Conservation (phyloP, 2,113 vertebrate genomes). For the Tonatia bakeri region DNA sequence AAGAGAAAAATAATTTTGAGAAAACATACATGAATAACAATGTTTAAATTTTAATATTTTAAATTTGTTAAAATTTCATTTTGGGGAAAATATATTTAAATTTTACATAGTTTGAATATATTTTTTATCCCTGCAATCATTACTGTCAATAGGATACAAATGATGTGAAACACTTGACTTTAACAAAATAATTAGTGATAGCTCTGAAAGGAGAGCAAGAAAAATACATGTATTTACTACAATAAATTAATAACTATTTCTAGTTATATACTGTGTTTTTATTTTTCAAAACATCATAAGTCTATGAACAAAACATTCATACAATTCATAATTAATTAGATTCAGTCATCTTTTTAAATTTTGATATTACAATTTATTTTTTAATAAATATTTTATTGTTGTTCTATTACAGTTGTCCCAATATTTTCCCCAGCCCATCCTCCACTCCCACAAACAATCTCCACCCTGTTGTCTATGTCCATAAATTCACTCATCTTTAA, state of each 20-base stretch:
- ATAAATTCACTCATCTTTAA: neutral
- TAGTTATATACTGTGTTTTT: neutral
- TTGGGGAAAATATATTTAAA: neutral
- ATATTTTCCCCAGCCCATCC: too few relatives aligned
- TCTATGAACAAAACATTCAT: neutral
- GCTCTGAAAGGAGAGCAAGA: neutral
- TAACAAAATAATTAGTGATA: neutral
- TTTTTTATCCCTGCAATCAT: neutral
- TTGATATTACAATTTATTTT: too few relatives aligned
- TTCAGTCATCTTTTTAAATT: too few relatives aligned
- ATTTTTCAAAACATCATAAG: neutral
- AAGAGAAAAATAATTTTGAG: neutral
- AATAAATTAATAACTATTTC: neutral
- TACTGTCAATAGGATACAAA: neutral
- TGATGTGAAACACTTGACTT: neutral
- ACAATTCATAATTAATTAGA: neutral
- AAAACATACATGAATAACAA: neutral
- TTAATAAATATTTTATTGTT: too few relatives aligned
- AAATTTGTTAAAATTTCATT: neutral
- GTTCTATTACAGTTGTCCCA: too few relatives aligned
- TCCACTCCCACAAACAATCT: too few relatives aligned
- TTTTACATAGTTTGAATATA: neutral
- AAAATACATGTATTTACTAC: neutral
- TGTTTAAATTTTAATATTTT: neutral
- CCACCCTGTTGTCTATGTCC: too few relatives aligned